Conservation (phyloP, 2,888 invertebrate genomes). For the Argynnis bischoffii region DNA sequence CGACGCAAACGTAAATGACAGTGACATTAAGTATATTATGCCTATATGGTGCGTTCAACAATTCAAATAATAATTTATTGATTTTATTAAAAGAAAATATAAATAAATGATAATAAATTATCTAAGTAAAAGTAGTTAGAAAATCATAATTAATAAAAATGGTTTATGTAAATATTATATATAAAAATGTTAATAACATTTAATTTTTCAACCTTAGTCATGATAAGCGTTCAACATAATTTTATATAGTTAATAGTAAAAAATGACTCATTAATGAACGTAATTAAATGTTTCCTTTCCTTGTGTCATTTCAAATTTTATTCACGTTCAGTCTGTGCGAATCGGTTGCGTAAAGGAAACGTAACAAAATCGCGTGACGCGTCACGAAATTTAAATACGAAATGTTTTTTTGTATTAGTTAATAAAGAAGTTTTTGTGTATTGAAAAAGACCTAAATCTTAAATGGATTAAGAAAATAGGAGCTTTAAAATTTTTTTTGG, state of each 20-base stretch:
- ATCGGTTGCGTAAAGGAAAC: background rate
- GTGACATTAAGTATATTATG: conserved; percentile 22
- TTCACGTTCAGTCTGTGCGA: background rate
- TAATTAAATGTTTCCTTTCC: no score
- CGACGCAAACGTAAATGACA: conserved; percentile 39
- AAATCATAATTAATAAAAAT: no score
- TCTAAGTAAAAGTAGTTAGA: no score
- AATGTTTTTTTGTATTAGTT: background rate
- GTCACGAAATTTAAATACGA: background rate
- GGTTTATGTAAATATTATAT: no score
- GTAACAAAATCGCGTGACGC: background rate
- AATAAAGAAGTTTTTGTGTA: background rate
- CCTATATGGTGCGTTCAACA: conserved; percentile 15
- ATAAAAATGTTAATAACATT: no score
- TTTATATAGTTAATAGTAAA: no score
- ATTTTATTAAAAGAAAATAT: background rate
- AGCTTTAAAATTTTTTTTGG: background rate
- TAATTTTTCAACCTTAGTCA: no score
- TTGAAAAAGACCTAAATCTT: background rate
- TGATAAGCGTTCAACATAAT: no score
- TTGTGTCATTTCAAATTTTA: no score
- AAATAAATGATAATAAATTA: no score
- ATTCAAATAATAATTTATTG: background rate
- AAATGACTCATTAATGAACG: no score
- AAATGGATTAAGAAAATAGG: background rate